phyloP scores from a whole-genome alignment of 2,113 vertebrate species.

The Chaetura pelagica region DNA sequence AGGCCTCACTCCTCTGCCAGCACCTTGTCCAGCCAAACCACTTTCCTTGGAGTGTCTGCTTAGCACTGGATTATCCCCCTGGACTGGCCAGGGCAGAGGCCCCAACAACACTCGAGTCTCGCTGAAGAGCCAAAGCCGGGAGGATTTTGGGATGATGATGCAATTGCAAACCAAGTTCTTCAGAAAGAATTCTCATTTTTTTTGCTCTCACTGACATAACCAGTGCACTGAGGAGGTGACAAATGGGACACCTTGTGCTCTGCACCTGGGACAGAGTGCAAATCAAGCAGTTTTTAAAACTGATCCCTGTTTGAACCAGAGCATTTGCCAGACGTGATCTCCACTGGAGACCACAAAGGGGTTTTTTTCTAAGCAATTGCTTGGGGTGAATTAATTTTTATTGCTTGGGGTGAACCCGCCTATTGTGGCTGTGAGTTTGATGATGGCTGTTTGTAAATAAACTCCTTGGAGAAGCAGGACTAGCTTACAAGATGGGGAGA shows the following conservation, averaged over 20 bases:
- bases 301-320: constrained; percentile 26
- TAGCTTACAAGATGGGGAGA: constrained; percentile 68
- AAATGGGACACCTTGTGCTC: not conserved
- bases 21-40: constrained; percentile 5
- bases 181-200: not conserved
- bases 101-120: not conserved
- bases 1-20: not conserved
- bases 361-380: constrained; percentile 29
- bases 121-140: constrained; percentile 4
- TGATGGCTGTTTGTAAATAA: constrained; percentile 74
- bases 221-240: constrained; percentile 8
- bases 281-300: not conserved
- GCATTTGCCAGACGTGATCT: constrained; percentile 35
- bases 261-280: not conserved
- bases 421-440: constrained; percentile 37
- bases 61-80: not conserved
- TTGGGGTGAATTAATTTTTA: constrained; percentile 54
- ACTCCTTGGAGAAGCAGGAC: constrained; percentile 62
- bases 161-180: not conserved
- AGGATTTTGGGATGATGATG: rapidly evolving
- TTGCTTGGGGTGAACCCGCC: constrained; percentile 44
- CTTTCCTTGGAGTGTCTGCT: not conserved
- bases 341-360: not conserved
- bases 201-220: not conserved
- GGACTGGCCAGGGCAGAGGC: not conserved